Conservation (phyloP, 1,140 invertebrate species). For the Temnothorax curvispinosus region DNA sequence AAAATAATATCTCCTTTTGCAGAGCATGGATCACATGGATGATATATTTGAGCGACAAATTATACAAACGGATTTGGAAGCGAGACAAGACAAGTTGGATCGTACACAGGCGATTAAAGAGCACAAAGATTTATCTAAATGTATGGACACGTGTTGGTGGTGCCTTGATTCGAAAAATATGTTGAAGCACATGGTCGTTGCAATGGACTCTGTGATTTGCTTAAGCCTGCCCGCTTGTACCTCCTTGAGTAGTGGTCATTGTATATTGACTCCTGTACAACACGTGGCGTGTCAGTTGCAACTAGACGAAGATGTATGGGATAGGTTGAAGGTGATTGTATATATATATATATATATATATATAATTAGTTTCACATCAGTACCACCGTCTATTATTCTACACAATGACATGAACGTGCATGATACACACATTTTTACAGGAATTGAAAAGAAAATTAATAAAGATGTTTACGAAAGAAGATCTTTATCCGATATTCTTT, state of each 20-base stretch:
- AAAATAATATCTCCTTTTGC: conserved; percentile 57
- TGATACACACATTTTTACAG: conserved; percentile 82
- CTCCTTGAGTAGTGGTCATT: conserved; percentile 95
- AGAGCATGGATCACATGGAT: conserved; percentile 89
- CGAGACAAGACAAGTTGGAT: conserved; percentile 89
- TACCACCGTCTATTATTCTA: neutral
- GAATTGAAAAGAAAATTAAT: conserved; percentile 91
- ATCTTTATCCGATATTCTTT: conserved; percentile 96
- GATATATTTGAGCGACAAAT: conserved; percentile 94
- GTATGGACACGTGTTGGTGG: conserved; percentile 92
- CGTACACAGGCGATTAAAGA: conserved; percentile 90
- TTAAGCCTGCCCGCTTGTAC: conserved; percentile 91
- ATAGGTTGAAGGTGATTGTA: conserved; percentile 91
- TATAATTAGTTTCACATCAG: neutral
- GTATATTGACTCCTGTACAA: conserved; percentile 93
- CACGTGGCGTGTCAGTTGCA: conserved; percentile 92
- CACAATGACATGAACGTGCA: neutral
- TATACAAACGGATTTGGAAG: conserved; percentile 87
- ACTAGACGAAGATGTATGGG: conserved; percentile 97
- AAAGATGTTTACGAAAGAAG: conserved; percentile 90
- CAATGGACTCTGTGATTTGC: conserved; percentile 93
- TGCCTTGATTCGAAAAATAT: conserved; percentile 94
- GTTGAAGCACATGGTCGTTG: conserved; percentile 95
- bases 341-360: too few relatives aligned
- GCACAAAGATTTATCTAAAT: conserved; percentile 89